These are phyloP conservation scores for Orgyia antiqua DNA, from an alignment of 2,888 invertebrate genomes.

Conservation along the genomic window DNA sequence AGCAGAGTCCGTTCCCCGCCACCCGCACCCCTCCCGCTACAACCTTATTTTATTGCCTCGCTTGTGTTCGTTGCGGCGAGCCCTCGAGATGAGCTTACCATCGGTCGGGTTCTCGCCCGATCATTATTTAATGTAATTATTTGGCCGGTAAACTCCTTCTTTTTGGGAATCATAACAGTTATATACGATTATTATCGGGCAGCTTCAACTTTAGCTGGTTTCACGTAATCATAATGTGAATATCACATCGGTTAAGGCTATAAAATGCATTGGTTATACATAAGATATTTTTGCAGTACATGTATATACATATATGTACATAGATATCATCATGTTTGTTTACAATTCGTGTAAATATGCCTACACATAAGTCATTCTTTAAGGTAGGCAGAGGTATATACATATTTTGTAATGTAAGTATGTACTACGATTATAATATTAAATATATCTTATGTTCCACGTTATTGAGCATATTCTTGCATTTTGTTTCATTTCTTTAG, in stretches of 20 bases:
- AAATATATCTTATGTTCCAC: too few relatives aligned
- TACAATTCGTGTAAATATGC: too few relatives aligned
- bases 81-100: slow-evolving; percentile 67
- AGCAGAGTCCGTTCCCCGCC: slow-evolving; percentile 23
- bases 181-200: slow-evolving; percentile 48
- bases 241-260: slow-evolving; percentile 6
- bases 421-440: too few relatives aligned
- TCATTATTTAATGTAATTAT: slow-evolving; percentile 75
- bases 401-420: too few relatives aligned
- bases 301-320: too few relatives aligned
- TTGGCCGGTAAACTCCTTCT: slow-evolving; percentile 56
- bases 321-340: too few relatives aligned
- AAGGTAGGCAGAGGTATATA: too few relatives aligned
- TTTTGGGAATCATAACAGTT: slow-evolving; percentile 61
- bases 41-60: slow-evolving; percentile 63
- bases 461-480: too few relatives aligned
- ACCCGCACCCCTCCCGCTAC: slow-evolving; percentile 26
- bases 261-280: not conserved
- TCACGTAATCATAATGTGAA: slow-evolving; percentile 22
- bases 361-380: too few relatives aligned
- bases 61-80: slow-evolving; percentile 49
- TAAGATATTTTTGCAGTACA: too few relatives aligned
- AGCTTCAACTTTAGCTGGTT: slow-evolving; percentile 32
- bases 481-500: too few relatives aligned
- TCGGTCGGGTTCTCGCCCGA: slow-evolving; percentile 56